Percentiles rank a stretch among this genome's conserved stretches.
phyloP scores from a whole-genome alignment of 2,113 vertebrate genomes.

The Epinephelus cyanopodus region DNA sequence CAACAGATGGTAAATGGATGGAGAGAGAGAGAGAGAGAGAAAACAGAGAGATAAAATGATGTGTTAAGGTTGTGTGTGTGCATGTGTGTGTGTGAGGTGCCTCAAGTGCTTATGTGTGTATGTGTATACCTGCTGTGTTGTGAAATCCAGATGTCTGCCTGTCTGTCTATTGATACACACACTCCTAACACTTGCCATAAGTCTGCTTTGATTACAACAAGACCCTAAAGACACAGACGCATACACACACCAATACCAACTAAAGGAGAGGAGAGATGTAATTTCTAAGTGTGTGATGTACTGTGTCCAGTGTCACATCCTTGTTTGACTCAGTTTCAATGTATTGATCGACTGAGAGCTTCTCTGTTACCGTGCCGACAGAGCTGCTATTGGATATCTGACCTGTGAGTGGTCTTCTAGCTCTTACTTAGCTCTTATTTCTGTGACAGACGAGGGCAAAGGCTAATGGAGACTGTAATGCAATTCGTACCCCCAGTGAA shows the following conservation, averaged over 20 bases:
- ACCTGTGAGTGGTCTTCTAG: conserved; percentile 67
- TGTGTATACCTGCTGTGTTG: neutral
- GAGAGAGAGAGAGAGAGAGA: neutral
- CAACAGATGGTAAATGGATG: conserved; percentile 44
- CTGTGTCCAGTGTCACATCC: conserved; percentile 34
- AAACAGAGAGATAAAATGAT: neutral
- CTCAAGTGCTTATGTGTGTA: neutral
- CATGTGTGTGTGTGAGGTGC: neutral
- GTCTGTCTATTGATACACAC: neutral
- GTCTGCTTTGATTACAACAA: conserved; percentile 20
- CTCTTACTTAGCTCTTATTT: conserved; percentile 61
- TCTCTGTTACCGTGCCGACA: conserved; percentile 43
- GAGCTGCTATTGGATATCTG: conserved; percentile 51
- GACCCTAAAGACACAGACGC: neutral
- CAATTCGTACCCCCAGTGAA: conserved; percentile 50
- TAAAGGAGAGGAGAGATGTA: neutral
- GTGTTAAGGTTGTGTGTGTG: conserved; percentile 2
- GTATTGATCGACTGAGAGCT: conserved; percentile 45
- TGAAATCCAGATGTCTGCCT: neutral
- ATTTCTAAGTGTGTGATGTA: conserved; percentile 13
- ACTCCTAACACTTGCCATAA: conserved; percentile 7
- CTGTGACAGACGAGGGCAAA: conserved; percentile 61
- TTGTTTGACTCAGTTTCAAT: conserved; percentile 42
- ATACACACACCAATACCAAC: conserved; percentile 1
- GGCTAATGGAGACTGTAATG: conserved; percentile 69